phyloP scores from a whole-genome alignment of 1,140 invertebrate species.

The Bilobella aurantiaca region DNA sequence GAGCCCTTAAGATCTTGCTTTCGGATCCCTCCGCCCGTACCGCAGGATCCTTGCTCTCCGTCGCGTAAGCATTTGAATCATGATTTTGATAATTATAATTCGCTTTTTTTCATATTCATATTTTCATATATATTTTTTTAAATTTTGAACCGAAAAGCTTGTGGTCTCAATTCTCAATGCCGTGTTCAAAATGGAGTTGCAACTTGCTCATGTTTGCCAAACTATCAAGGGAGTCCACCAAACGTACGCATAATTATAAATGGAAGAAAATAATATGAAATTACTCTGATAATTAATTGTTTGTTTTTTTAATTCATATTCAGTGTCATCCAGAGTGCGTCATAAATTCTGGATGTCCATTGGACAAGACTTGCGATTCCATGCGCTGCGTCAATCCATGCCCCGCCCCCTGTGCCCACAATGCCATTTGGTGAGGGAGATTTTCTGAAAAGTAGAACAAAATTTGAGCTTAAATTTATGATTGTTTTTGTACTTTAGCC shows the following conservation, averaged over 20 bases:
- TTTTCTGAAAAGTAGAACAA: too few species aligned
- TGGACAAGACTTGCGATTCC: conserved; percentile 38
- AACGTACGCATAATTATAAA: neutral
- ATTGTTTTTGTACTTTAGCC: too few species aligned
- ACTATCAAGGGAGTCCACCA: conserved; percentile 35
- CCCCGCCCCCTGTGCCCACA: conserved; percentile 52
- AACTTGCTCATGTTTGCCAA: conserved; percentile 63
- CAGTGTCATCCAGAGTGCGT: conserved; percentile 64
- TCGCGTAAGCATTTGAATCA: neutral
- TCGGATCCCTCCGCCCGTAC: neutral
- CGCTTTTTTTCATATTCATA: neutral
- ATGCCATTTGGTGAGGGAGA: conserved; percentile 53
- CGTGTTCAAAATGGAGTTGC: conserved; percentile 57
- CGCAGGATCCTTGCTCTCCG: neutral
- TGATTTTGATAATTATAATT: neutral
- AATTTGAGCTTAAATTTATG: too few species aligned
- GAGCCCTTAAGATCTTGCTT: neutral
- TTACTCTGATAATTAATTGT: conserved; percentile 39
- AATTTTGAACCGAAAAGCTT: too few species aligned
- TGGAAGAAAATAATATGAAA: neutral
- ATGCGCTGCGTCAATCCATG: conserved; percentile 40
- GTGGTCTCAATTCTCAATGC: conserved; percentile 69
- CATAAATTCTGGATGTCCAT: conserved; percentile 56
- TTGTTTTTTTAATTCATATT: neutral
- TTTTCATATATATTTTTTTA: conserved; percentile 40